Evolutionary conservation across 1,140 invertebrate genomes (phyloP).

Genomic region (Prorops nasuta): DNA sequence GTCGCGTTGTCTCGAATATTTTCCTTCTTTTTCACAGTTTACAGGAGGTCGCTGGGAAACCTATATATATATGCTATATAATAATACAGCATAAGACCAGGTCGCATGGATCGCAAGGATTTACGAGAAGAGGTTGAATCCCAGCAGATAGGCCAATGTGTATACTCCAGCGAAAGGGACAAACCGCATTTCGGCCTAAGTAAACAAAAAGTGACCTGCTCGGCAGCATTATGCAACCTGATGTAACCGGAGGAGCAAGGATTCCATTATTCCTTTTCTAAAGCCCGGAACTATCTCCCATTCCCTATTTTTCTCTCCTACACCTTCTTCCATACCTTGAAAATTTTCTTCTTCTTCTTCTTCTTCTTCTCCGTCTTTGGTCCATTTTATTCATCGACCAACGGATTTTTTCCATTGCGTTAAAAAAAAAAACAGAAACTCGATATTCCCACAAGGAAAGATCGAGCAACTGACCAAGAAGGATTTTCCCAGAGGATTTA

Average conservation of each 20-base stretch:
- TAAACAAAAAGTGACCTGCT: conserved; percentile 17
- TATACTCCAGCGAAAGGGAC: conserved; percentile 10
- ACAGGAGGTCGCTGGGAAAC: conserved; percentile 6
- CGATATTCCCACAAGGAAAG: no score
- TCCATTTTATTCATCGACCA: no score
- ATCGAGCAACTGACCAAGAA: no score
- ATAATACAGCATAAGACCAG: no score
- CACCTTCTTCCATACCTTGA: background rate
- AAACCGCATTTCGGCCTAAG: conserved; percentile 25
- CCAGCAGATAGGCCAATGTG: background rate
- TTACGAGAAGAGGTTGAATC: conserved; percentile 3
- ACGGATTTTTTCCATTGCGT: no score
- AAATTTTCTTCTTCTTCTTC: background rate
- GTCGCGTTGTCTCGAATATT: conserved; percentile 7
- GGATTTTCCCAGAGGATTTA: no score
- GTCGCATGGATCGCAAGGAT: conserved; percentile 8
- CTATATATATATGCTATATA: no score
- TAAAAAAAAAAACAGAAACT: no score
- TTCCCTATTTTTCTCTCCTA: background rate
- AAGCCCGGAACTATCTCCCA: background rate
- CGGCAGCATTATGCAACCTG: conserved; percentile 28
- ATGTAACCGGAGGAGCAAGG: conserved; percentile 21
- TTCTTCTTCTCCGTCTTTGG: background rate
- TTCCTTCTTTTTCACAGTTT: background rate
- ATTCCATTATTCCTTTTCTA: background rate